Evolutionary conservation across 2,113 vertebrate genomes (phyloP).

Genomic region (Notarius quadriscutis): DNA sequence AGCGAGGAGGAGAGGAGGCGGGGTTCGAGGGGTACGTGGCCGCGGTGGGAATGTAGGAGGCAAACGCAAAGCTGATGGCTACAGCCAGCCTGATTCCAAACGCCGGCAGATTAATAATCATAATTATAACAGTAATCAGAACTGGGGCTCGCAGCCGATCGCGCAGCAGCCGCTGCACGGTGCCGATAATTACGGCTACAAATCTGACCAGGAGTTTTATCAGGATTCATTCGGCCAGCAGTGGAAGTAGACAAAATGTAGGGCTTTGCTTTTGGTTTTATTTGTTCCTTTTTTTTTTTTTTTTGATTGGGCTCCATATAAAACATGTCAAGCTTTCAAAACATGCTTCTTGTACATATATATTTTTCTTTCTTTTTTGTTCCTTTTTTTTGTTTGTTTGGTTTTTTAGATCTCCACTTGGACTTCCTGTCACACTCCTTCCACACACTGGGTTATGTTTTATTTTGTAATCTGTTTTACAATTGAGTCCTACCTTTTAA

Average conservation of each 20-base stretch:
- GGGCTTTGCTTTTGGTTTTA: conserved; percentile 77
- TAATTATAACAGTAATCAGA: conserved; percentile 86
- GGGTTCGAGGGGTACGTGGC: conserved; percentile 99
- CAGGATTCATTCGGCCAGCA: conserved; percentile 99
- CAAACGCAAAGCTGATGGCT: conserved; percentile 99
- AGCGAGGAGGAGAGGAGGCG: conserved; percentile 91
- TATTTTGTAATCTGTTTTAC: conserved; percentile 56
- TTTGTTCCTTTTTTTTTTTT: not conserved
- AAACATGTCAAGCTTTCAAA: conserved; percentile 22
- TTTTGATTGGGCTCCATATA: conserved; percentile 27
- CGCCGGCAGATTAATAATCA: conserved; percentile 84
- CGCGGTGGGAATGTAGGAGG: conserved; percentile 99
- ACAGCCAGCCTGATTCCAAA: conserved; percentile 99
- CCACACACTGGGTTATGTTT: conserved; percentile 87
- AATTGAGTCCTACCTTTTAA: conserved; percentile 76
- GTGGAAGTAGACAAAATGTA: conserved; percentile 88
- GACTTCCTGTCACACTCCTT: conserved; percentile 83
- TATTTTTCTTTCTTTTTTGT: no score
- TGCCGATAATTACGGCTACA: conserved; percentile 99
- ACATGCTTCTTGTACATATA: conserved; percentile 84
- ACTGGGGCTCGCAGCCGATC: conserved; percentile 99
- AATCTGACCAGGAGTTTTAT: conserved; percentile 99
- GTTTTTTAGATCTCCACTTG: conserved; percentile 84
- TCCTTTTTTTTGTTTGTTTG: no score
- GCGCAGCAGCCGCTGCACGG: conserved; percentile 99